Evolutionary conservation across 2,888 invertebrate species (phyloP).

Genomic region (Idaea dimidiata): DNA sequence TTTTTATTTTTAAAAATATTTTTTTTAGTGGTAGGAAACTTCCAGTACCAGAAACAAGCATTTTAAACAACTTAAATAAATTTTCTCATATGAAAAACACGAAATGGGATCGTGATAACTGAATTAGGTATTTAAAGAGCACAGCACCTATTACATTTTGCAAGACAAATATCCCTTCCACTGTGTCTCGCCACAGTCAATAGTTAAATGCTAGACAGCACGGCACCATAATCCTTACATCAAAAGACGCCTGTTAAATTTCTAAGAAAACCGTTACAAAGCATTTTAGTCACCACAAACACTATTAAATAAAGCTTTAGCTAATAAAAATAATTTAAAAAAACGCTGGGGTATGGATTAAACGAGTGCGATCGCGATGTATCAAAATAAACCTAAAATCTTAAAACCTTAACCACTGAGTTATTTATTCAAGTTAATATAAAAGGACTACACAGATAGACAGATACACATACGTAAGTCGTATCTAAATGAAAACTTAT

Average conservation of each 20-base stretch:
- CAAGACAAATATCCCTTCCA: constrained; percentile 20
- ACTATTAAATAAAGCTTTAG: background rate
- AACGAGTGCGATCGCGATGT: too few species aligned
- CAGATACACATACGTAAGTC: too few species aligned
- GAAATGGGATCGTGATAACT: constrained; percentile 7
- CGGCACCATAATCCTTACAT: constrained; percentile 53
- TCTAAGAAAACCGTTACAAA: background rate
- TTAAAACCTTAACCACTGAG: too few species aligned
- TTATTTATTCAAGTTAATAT: background rate
- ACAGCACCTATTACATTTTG: too few species aligned
- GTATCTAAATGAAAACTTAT: background rate
- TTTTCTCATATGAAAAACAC: constrained; percentile 18
- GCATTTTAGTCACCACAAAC: background rate
- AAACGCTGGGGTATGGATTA: too few species aligned
- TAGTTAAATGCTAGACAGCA: constrained; percentile 51
- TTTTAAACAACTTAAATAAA: constrained; percentile 25
- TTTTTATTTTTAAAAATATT: too few species aligned
- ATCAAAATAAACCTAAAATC: too few species aligned
- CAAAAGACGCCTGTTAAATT: constrained; percentile 20
- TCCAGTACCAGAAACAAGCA: background rate
- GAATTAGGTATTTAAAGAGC: background rate
- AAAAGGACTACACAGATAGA: background rate
- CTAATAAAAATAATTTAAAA: background rate
- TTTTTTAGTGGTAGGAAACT: too few species aligned
- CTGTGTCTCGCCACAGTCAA: constrained; percentile 46